Evolutionary conservation across 2,888 invertebrate genomes (phyloP).

Genomic region (Ophonus ardosiacus): DNA sequence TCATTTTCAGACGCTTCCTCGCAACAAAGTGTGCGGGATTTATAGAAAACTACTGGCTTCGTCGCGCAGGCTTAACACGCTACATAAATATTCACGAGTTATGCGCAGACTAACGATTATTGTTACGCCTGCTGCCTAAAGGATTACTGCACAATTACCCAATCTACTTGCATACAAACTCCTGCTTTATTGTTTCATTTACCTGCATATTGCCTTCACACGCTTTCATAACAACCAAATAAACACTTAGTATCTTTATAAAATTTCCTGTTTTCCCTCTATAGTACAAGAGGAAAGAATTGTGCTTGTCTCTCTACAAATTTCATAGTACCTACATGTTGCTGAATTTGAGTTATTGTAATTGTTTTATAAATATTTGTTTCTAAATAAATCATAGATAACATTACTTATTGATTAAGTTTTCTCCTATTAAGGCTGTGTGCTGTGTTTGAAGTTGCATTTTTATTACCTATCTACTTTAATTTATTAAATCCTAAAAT

Average conservation of each 20-base stretch:
- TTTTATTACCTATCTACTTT: too few relatives aligned
- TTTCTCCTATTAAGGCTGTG: too few relatives aligned
- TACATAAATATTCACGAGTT: constrained; percentile 54
- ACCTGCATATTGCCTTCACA: neutral
- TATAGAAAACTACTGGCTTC: constrained; percentile 49
- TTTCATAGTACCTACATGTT: too few relatives aligned
- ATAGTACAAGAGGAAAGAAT: too few relatives aligned
- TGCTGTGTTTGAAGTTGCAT: too few relatives aligned
- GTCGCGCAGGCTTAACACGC: constrained; percentile 37
- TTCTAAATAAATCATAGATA: too few relatives aligned
- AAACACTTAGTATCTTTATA: neutral
- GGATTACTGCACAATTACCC: neutral
- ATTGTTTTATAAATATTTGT: too few relatives aligned
- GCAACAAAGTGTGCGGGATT: constrained; percentile 44
- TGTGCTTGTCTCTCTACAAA: too few relatives aligned
- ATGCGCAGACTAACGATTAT: constrained; percentile 34
- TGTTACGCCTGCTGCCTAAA: neutral
- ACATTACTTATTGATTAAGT: too few relatives aligned
- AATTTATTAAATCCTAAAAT: too few relatives aligned
- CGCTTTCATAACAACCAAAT: neutral
- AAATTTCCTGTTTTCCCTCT: too few relatives aligned
- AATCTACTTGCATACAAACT: neutral
- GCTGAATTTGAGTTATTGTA: too few relatives aligned
- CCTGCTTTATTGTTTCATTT: neutral
- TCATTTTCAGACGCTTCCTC: constrained; percentile 57